Evolutionary conservation across 2,888 invertebrate genomes (phyloP).

Genomic region (Rhimphoctona megacephalus): DNA sequence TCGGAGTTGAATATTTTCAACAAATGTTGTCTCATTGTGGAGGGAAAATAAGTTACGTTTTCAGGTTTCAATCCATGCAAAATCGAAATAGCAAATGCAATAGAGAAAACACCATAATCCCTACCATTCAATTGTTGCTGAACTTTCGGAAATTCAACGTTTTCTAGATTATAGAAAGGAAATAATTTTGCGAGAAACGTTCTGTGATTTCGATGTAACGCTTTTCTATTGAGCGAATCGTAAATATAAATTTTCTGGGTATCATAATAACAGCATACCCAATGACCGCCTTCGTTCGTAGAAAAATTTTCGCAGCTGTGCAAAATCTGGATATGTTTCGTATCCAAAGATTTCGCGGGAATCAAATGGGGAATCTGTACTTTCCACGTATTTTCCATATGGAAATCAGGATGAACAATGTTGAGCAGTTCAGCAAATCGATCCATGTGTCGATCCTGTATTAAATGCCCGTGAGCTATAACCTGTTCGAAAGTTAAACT

Average conservation of each 20-base stretch:
- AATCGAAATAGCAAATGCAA: too few relatives aligned
- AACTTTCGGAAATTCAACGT: slow-evolving; percentile 17
- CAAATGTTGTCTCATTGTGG: slow-evolving; percentile 16
- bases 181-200: slow-evolving; percentile 1
- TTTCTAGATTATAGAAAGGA: slow-evolving; percentile 15
- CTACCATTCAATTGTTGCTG: slow-evolving; percentile 5
- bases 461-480: too few relatives aligned
- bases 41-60: neutral
- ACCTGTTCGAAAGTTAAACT: too few relatives aligned
- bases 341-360: too few relatives aligned
- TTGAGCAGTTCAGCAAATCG: too few relatives aligned
- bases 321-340: neutral
- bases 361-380: too few relatives aligned
- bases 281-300: slow-evolving; percentile 49
- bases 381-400: too few relatives aligned
- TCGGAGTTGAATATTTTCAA: slow-evolving; percentile 3
- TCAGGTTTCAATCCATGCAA: neutral
- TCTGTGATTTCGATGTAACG: slow-evolving; percentile 10
- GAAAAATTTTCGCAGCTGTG: slow-evolving; percentile 42
- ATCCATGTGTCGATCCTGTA: too few relatives aligned
- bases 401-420: too few relatives aligned
- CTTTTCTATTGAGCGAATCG: slow-evolving; percentile 54
- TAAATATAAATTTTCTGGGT: slow-evolving; percentile 48
- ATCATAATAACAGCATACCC: slow-evolving; percentile 60
- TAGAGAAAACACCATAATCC: too few relatives aligned